Evolutionary conservation across 1,140 invertebrate species (phyloP).

Genomic region (Leptinotarsa undecemlineata): DNA sequence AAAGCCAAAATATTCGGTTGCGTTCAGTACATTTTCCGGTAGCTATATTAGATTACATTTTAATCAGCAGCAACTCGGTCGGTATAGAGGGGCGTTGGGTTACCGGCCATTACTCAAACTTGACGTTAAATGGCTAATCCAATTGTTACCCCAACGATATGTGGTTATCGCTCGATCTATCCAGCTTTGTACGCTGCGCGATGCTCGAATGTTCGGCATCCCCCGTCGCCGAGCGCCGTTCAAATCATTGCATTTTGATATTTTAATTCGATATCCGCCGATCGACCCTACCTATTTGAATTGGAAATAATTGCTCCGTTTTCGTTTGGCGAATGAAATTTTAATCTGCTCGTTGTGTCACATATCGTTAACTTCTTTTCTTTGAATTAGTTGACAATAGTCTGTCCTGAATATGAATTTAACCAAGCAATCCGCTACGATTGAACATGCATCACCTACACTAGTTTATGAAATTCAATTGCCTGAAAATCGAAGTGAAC

Average conservation of each 20-base stretch:
- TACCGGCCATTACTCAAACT: conserved; percentile 57
- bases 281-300: conserved; percentile 1
- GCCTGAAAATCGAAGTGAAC: no score
- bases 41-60: conserved; percentile 57
- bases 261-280: conserved; percentile 36
- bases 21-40: conserved; percentile 52
- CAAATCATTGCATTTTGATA: conserved; percentile 44
- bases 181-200: conserved; percentile 37
- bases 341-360: conserved; percentile 12
- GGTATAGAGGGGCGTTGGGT: conserved; percentile 48
- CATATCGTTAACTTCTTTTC: not conserved
- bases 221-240: conserved; percentile 15
- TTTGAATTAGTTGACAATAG: not conserved
- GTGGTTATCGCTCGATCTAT: conserved; percentile 53
- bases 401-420: not conserved
- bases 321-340: conserved; percentile 15
- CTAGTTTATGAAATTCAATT: no score
- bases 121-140: conserved; percentile 56
- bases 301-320: conserved; percentile 15
- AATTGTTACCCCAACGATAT: conserved; percentile 55
- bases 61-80: conserved; percentile 52
- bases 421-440: no score
- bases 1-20: conserved; percentile 50
- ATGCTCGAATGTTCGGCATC: conserved; percentile 23
- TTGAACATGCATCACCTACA: no score